Evolutionary conservation across 2,113 vertebrate species (phyloP).

Genomic region (Myanophis thanlyinensis): DNA sequence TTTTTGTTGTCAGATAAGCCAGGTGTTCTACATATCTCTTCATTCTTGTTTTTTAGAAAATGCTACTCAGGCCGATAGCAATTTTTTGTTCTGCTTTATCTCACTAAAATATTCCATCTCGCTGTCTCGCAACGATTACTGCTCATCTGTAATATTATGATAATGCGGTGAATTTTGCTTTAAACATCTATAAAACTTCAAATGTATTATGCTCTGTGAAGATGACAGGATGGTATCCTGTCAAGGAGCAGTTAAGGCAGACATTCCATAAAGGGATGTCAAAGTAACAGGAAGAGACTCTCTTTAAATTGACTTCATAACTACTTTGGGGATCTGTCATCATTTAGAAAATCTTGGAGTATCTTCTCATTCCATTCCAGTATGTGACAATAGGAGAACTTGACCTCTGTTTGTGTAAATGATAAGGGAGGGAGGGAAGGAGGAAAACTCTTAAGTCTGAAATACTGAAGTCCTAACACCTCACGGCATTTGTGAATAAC

Average conservation of each 20-base stretch:
- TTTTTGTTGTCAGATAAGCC: not conserved
- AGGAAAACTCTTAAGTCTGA: not conserved
- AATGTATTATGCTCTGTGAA: not conserved
- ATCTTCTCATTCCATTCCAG: not conserved
- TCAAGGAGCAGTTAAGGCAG: not conserved
- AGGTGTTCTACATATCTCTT: not conserved
- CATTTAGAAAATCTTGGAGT: not conserved
- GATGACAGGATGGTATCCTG: not conserved
- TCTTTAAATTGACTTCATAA: not conserved
- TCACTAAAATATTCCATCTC: not conserved
- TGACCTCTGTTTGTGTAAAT: not conserved
- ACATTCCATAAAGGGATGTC: not conserved
- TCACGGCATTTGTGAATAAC: not conserved
- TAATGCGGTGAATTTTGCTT: not conserved
- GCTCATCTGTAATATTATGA: not conserved
- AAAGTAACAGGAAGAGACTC: not conserved
- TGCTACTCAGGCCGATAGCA: not conserved
- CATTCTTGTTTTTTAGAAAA: not conserved
- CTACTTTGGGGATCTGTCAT: not conserved
- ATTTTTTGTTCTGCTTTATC: not conserved
- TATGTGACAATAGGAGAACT: not conserved
- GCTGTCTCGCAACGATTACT: not conserved
- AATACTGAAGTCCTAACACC: not conserved
- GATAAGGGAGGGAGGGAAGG: too few species aligned
- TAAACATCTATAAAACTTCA: not conserved